Conservation (phyloP, 2,113 vertebrate species). For the Sclerurus mexicanus region DNA sequence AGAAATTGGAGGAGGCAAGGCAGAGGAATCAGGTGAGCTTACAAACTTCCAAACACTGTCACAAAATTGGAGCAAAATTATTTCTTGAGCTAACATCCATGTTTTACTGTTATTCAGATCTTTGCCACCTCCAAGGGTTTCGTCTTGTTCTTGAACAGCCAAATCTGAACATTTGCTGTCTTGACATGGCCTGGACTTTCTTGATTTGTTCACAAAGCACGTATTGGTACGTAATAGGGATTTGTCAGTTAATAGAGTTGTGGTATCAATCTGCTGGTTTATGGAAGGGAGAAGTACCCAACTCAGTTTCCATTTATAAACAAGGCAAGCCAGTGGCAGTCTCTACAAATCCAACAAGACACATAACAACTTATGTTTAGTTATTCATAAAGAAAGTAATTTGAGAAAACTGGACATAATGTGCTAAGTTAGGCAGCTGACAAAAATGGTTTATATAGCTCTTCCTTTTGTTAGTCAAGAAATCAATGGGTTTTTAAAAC, state of each 20-base stretch:
- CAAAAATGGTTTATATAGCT: background rate
- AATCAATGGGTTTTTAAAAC: background rate
- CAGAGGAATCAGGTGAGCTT: background rate
- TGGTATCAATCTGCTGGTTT: background rate
- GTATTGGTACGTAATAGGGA: background rate
- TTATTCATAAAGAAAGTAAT: background rate
- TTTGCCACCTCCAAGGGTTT: background rate
- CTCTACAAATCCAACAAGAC: background rate
- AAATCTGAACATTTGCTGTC: background rate
- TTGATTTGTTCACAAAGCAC: background rate
- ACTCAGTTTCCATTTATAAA: background rate
- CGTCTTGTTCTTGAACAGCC: background rate
- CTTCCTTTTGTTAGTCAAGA: background rate
- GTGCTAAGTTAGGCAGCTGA: background rate
- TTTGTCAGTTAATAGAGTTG: background rate
- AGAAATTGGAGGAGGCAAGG: background rate
- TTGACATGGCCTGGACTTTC: background rate
- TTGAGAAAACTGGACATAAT: background rate
- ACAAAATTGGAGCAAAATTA: background rate
- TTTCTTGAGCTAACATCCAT: background rate
- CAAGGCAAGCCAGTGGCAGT: background rate
- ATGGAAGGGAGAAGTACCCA: background rate
- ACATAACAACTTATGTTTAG: background rate
- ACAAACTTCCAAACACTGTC: background rate
- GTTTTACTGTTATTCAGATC: background rate